Percentiles rank a stretch among this genome's conserved stretches.
Conservation (phyloP, 37 sponge, comb jelly and placozoan species). For the Beroe forskalii region DNA sequence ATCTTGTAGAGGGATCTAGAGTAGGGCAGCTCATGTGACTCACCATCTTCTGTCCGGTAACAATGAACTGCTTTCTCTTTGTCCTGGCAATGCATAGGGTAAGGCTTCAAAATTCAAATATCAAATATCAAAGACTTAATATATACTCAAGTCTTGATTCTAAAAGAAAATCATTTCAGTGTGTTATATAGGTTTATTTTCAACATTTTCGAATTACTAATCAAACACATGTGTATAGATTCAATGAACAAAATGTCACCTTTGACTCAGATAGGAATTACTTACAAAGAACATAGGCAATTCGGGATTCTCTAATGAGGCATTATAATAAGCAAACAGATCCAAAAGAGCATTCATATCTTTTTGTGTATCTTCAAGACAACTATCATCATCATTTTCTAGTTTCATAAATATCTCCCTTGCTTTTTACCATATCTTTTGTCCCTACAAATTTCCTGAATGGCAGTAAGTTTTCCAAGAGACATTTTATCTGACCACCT, state of each 20-base stretch:
- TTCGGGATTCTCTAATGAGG: not conserved
- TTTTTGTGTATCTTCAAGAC: not conserved
- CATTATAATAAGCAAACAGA: slow-evolving; percentile 32
- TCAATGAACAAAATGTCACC: not conserved
- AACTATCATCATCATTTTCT: not conserved
- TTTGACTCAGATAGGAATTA: not conserved
- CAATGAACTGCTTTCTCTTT: not conserved
- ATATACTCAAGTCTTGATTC: too few relatives aligned
- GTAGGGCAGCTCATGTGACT: not conserved
- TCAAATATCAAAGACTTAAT: too few relatives aligned
- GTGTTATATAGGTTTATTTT: too few relatives aligned
- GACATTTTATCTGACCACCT: slow-evolving; percentile 55
- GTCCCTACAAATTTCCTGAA: slow-evolving; percentile 15
- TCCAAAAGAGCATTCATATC: slow-evolving; percentile 8
- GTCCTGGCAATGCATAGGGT: not conserved
- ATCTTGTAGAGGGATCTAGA: slow-evolving; percentile 26
- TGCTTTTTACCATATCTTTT: not conserved
- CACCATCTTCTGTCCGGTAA: not conserved
- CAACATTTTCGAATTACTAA: too few relatives aligned
- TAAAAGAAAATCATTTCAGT: too few relatives aligned
- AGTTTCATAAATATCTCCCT: not conserved
- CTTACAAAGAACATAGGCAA: not conserved
- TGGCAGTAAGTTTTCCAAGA: not conserved
- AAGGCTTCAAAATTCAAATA: too few relatives aligned
- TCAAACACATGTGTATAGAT: not conserved